These are phyloP conservation scores for Xenopus borealis DNA, from an alignment of 2,113 vertebrate genomes.

Conservation along the genomic window DNA sequence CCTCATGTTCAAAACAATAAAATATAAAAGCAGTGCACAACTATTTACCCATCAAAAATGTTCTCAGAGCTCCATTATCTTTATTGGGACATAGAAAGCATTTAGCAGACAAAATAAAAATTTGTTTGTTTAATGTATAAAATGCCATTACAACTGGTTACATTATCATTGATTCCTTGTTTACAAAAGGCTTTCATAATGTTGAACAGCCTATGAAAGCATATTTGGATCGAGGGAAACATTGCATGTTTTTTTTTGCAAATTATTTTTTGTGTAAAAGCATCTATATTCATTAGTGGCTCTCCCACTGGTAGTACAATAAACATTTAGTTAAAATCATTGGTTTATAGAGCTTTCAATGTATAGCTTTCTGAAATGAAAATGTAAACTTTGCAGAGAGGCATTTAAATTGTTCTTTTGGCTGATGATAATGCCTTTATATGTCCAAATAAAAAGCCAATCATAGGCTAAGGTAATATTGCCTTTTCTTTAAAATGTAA, in stretches of 20 bases:
- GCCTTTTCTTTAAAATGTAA: slow-evolving; percentile 17
- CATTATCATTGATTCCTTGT: slow-evolving; percentile 1
- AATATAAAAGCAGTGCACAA: not conserved
- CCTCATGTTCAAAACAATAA: not conserved
- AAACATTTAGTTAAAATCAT: not conserved
- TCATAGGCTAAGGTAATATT: slow-evolving; percentile 14
- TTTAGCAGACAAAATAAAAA: not conserved
- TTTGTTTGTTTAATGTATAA: not conserved
- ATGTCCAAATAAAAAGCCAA: slow-evolving; percentile 23
- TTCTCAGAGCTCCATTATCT: not conserved
- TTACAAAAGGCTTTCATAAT: not conserved
- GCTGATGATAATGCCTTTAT: slow-evolving; percentile 19
- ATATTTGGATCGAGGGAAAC: not conserved
- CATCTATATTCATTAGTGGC: not conserved
- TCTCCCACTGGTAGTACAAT: not conserved
- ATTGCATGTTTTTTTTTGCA: not conserved
- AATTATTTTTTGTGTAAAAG: slow-evolving; percentile 1
- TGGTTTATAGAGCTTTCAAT: slow-evolving; percentile 9
- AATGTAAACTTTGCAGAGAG: slow-evolving; percentile 16
- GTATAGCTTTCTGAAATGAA: not conserved
- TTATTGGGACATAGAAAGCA: not conserved
- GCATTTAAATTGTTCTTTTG: slow-evolving; percentile 12
- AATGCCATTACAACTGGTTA: slow-evolving; percentile 6
- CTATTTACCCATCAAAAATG: too few relatives aligned
- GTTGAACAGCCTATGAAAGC: not conserved